A percentile compares a stretch with the other conserved stretches of the same genome.
phyloP scores from a whole-genome alignment of 2,113 vertebrate genomes.

The Daphoenositta chrysoptera region DNA sequence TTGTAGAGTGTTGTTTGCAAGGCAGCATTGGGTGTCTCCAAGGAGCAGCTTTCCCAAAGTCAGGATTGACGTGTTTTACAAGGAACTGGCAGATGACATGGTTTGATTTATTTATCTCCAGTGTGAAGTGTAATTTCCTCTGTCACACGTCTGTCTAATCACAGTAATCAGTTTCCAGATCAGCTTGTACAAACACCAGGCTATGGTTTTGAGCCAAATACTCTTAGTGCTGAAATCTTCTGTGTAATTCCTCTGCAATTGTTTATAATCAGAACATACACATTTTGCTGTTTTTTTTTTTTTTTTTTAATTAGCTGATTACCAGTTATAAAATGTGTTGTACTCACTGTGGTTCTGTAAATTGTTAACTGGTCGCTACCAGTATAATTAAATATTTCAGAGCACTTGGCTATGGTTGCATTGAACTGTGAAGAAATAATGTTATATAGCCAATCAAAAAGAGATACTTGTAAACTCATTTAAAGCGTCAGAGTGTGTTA shows the following conservation, averaged over 20 bases:
- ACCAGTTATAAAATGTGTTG: slow-evolving; percentile 73
- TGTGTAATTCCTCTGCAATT: slow-evolving; percentile 41
- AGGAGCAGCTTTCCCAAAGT: not conserved
- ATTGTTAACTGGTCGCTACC: slow-evolving; percentile 78
- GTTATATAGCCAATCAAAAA: slow-evolving; percentile 82
- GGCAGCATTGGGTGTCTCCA: not conserved
- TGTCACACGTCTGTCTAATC: slow-evolving; percentile 44
- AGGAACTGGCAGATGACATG: not conserved
- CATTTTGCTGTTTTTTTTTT: slow-evolving; percentile 64
- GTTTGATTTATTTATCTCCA: slow-evolving; percentile 19
- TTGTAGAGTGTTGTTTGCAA: not conserved
- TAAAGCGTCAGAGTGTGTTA: slow-evolving; percentile 75
- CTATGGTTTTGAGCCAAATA: slow-evolving; percentile 20
- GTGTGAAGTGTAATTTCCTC: not conserved
- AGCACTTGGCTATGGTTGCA: slow-evolving; percentile 76
- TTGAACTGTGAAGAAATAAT: slow-evolving; percentile 85
- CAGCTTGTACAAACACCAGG: slow-evolving; percentile 40
- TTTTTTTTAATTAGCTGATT: slow-evolving; percentile 76
- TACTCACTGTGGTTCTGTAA: slow-evolving; percentile 68
- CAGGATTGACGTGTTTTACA: not conserved
- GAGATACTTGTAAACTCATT: slow-evolving; percentile 84
- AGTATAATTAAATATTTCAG: slow-evolving; percentile 81
- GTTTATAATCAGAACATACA: slow-evolving; percentile 69
- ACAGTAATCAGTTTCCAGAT: slow-evolving; percentile 32
- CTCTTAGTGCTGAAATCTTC: slow-evolving; percentile 30